phyloP scores from a whole-genome alignment of 2,113 vertebrate species.

The Mormoops blainvillei region DNA sequence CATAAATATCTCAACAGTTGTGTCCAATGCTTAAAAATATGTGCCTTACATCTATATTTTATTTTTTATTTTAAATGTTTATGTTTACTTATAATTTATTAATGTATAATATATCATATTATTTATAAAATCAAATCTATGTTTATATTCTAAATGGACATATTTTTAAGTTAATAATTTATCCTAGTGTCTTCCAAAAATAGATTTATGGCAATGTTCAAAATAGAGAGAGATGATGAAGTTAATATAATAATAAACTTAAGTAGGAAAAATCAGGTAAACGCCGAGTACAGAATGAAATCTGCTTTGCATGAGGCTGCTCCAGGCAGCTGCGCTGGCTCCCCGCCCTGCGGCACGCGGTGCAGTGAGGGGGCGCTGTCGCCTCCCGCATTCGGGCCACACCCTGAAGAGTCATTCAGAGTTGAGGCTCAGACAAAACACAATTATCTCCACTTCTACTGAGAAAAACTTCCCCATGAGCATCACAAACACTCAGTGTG shows the following conservation, averaged over 20 bases:
- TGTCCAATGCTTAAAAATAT: not conserved
- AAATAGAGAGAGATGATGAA: not conserved
- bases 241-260: not conserved
- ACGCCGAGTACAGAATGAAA: not conserved
- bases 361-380: fast-evolving
- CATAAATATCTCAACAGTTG: not conserved
- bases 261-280: not conserved
- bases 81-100: not conserved
- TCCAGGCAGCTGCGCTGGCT: too few relatives aligned
- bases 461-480: not conserved
- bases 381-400: not conserved
- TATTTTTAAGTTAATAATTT: not conserved
- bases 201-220: not conserved
- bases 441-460: not conserved
- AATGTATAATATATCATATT: not conserved
- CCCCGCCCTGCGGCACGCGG: too few relatives aligned
- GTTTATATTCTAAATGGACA: not conserved
- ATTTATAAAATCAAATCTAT: not conserved
- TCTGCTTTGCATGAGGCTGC: fast-evolving
- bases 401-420: not conserved
- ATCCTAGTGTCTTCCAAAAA: not conserved
- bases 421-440: not conserved
- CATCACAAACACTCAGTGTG: not conserved
- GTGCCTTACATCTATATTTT: not conserved
- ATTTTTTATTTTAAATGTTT: not conserved